Evolutionary conservation across 1,140 invertebrate genomes (phyloP).

Genomic region (Saccostrea echinata): DNA sequence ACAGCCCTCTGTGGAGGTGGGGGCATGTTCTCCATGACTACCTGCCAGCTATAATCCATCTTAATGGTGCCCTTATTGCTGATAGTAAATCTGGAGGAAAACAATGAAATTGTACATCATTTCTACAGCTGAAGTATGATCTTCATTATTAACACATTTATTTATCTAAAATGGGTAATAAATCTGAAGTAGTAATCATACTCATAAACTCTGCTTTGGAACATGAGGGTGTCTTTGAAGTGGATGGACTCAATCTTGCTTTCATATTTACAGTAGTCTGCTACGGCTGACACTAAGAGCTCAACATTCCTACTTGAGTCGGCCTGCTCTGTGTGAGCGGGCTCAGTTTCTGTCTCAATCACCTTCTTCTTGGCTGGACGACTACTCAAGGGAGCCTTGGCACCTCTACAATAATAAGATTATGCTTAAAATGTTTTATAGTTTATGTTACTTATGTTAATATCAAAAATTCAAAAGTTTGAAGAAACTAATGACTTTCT

Average conservation of each 20-base stretch:
- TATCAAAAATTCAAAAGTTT: no score
- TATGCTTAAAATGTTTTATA: no score
- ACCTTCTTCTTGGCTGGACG: conserved; percentile 77
- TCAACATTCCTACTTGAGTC: conserved; percentile 73
- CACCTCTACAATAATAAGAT: conserved; percentile 42
- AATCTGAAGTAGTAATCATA: conserved; percentile 64
- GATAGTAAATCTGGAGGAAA: conserved; percentile 70
- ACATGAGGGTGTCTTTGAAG: conserved; percentile 79
- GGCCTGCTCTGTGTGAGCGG: conserved; percentile 74
- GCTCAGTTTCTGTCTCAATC: conserved; percentile 78
- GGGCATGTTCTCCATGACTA: conserved; percentile 78
- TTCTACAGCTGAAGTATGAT: not conserved
- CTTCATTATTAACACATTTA: not conserved
- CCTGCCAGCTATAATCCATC: conserved; percentile 79
- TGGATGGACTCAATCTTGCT: conserved; percentile 73
- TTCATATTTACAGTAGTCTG: conserved; percentile 77
- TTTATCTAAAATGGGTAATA: not conserved
- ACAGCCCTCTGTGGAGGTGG: conserved; percentile 71
- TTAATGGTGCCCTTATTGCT: conserved; percentile 75
- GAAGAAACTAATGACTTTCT: no score
- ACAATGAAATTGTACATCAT: not conserved
- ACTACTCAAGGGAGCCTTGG: conserved; percentile 49
- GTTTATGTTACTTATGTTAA: no score
- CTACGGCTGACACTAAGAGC: conserved; percentile 74
- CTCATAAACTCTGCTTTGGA: conserved; percentile 79